Evolutionary conservation across 2,797 vertebrate species (phyloP).

Genomic region (Intellagama lesueurii): DNA sequence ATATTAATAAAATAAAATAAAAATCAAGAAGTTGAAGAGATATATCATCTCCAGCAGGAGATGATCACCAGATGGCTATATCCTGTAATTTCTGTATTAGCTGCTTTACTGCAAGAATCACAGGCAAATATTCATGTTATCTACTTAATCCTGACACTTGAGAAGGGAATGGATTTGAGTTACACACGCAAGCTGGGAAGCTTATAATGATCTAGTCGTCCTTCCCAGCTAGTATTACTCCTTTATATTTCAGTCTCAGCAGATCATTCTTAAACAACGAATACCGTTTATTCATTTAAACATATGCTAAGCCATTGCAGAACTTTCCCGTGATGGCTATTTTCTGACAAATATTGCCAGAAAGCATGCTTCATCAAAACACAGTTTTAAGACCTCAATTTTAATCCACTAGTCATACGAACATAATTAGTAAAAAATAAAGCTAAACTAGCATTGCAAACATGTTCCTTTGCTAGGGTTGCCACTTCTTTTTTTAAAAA

Average conservation of each 20-base stretch:
- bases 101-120: background rate
- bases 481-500: background rate
- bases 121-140: conserved; percentile 4
- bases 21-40: background rate
- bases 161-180: conserved; percentile 21
- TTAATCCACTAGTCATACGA: background rate
- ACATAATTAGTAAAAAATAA: background rate
- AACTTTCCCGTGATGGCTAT: background rate
- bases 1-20: too few species aligned
- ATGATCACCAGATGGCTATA: background rate
- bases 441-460: background rate
- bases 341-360: background rate
- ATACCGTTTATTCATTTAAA: background rate
- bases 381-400: background rate
- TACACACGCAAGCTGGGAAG: accelerated
- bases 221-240: background rate
- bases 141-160: background rate
- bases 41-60: background rate
- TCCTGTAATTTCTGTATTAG: background rate
- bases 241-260: conserved; percentile 30
- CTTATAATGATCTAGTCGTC: background rate
- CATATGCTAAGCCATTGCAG: conserved; percentile 34
- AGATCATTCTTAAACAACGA: background rate
- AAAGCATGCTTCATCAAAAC: background rate
- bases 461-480: background rate